A percentile compares a stretch with the other conserved stretches of the same genome.
phyloP scores from a whole-genome alignment of 1,140 invertebrate species.

The Papilio polyxenes region DNA sequence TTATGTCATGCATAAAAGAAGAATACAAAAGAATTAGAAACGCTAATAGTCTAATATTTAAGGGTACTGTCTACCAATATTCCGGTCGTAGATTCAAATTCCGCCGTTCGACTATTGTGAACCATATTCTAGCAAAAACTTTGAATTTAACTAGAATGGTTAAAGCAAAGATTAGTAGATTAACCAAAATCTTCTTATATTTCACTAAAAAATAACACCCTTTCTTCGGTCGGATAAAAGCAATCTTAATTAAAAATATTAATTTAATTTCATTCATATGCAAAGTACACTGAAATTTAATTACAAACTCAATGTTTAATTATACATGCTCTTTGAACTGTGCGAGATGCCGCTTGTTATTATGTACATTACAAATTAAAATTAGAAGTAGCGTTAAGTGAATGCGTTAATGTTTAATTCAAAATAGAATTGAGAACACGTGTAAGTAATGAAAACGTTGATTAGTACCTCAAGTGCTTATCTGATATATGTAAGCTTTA shows the following conservation, averaged over 20 bases:
- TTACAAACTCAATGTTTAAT: slow-evolving; percentile 12
- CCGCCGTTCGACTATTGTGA: too few species aligned
- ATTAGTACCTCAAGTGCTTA: not conserved
- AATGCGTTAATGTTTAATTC: not conserved
- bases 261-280: not conserved
- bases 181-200: too few species aligned
- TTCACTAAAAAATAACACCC: too few species aligned
- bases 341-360: not conserved
- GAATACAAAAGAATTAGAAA: not conserved
- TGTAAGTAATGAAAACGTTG: not conserved
- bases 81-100: too few species aligned
- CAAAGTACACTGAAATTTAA: not conserved
- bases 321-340: slow-evolving; percentile 17
- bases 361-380: slow-evolving; percentile 16
- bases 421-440: not conserved
- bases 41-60: too few species aligned
- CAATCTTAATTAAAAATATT: not conserved
- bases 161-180: too few species aligned
- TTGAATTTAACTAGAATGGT: too few species aligned
- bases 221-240: too few species aligned
- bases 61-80: too few species aligned
- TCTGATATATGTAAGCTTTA: not conserved
- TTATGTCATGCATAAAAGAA: not conserved
- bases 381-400: slow-evolving; percentile 7
- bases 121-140: too few species aligned